Evolutionary conservation across 2,797 vertebrate species (phyloP).

Genomic region (Phrynocephalus vlangalii): DNA sequence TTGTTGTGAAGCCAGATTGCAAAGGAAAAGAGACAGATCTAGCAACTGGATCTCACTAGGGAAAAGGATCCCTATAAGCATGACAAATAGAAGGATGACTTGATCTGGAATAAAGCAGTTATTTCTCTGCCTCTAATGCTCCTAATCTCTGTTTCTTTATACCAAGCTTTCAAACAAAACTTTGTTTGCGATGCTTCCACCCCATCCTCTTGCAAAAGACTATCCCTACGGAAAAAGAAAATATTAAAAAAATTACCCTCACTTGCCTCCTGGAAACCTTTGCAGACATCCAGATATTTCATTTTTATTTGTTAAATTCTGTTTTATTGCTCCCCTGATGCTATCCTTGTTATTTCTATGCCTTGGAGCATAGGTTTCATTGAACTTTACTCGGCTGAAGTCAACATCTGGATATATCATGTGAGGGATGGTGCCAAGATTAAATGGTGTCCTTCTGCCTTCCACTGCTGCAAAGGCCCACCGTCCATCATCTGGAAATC

Average conservation of each 20-base stretch:
- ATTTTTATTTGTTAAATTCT: not conserved
- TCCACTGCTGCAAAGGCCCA: not conserved
- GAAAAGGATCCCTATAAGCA: not conserved
- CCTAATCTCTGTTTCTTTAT: not conserved
- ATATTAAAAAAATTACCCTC: not conserved
- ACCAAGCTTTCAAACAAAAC: not conserved
- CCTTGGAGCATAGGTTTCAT: not conserved
- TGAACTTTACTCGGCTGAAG: not conserved
- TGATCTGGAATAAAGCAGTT: not conserved
- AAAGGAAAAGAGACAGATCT: no score
- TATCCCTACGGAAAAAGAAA: accelerated
- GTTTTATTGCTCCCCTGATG: not conserved
- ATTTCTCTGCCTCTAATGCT: not conserved
- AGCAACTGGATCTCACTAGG: no score
- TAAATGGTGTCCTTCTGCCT: not conserved
- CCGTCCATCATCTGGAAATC: not conserved
- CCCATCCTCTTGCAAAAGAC: not conserved
- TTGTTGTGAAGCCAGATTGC: no score
- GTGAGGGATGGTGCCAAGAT: not conserved
- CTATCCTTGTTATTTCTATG: not conserved
- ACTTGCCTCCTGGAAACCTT: not conserved
- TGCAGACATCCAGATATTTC: constrained; percentile 1
- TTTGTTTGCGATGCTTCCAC: not conserved
- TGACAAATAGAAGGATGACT: not conserved
- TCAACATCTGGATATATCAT: constrained; percentile 10